These are phyloP conservation scores for Asteroscopus sphinx DNA, from an alignment of 2,888 invertebrate genomes.

Conservation along the genomic window DNA sequence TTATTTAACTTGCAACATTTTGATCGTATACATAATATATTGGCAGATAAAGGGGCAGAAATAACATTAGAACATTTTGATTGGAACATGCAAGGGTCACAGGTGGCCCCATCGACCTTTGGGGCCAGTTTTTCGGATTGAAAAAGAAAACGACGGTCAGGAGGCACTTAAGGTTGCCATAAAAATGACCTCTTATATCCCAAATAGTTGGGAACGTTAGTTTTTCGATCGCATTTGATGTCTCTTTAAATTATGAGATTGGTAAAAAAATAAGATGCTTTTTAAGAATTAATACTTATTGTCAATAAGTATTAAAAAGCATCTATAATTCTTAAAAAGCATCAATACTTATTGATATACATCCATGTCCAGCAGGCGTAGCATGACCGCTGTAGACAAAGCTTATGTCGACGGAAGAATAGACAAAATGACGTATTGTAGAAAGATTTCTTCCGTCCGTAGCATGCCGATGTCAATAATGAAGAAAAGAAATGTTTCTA, in stretches of 20 bases:
- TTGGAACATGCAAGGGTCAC: constrained; percentile 62
- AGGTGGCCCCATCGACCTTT: constrained; percentile 73
- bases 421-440: no score
- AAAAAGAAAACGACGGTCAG: constrained; percentile 82
- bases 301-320: no score
- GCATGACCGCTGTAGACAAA: no score
- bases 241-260: constrained; percentile 39
- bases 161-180: constrained; percentile 72
- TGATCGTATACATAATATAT: constrained; percentile 37
- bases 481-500: no score
- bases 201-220: constrained; percentile 59
- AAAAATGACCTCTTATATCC: constrained; percentile 74
- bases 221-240: constrained; percentile 59
- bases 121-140: constrained; percentile 79
- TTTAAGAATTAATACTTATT: no score
- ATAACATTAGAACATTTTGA: constrained; percentile 55
- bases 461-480: no score
- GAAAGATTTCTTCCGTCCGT: no score
- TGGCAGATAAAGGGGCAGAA: constrained; percentile 34
- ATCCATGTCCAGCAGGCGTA: no score
- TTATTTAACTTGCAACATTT: no score
- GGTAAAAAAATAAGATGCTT: neutral
- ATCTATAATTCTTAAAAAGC: no score
- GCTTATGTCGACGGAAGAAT: no score
- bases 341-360: no score